phyloP scores from a whole-genome alignment of 2,797 vertebrate species.

The Gorsachius magnificus region DNA sequence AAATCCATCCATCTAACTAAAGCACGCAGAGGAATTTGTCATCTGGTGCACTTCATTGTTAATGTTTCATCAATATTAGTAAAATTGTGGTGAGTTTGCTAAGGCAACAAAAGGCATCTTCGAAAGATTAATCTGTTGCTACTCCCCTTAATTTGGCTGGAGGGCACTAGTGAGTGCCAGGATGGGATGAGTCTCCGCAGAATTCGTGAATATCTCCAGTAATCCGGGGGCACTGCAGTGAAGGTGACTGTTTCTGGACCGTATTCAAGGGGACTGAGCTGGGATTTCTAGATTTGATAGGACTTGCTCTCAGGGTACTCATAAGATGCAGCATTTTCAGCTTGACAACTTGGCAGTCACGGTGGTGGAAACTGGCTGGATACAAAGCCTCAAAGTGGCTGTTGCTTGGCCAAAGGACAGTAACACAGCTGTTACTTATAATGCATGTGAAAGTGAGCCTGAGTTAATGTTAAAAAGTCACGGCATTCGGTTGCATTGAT shows the following conservation, averaged over 20 bases:
- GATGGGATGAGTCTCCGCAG: background rate
- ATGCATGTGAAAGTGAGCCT: background rate
- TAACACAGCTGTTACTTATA: background rate
- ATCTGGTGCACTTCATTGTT: background rate
- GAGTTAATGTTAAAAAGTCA: background rate
- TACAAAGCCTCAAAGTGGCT: background rate
- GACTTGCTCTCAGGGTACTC: background rate
- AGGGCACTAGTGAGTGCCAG: background rate
- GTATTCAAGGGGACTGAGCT: background rate
- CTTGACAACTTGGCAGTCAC: background rate
- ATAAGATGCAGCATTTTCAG: background rate
- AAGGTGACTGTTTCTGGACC: background rate
- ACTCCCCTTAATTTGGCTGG: background rate
- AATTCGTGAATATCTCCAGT: background rate
- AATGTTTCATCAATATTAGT: background rate
- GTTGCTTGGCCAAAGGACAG: background rate
- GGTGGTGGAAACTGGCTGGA: background rate
- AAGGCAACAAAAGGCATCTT: background rate
- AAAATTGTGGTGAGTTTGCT: background rate
- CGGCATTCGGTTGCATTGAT: background rate
- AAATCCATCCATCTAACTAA: background rate
- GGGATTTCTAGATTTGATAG: background rate
- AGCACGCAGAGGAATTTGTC: background rate
- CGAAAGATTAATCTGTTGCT: background rate
- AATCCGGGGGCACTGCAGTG: background rate